Base-by-base conservation (phyloP, 2,113 vertebrate species). In the Piliocolobus tephrosceles region DNA sequence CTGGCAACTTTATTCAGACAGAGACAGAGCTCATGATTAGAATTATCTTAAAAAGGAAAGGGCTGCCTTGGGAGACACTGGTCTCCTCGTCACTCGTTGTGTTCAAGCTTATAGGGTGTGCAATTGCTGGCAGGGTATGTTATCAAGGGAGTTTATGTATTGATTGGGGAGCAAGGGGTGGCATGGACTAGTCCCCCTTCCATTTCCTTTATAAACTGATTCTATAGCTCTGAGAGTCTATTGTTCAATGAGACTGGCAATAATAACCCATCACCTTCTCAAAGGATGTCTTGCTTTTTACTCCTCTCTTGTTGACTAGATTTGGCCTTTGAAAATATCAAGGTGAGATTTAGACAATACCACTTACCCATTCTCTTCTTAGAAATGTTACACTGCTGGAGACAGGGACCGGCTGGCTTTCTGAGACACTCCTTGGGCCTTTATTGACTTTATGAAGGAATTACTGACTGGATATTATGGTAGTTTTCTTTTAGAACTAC, bases 161-260 rank as follows among this genome's bases (percentile, higher is more conserved):
- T 92, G 32, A 91, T 96, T 66, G 50, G 8, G 17, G 38, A 32
- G 16, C 7, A 47, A 27, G 57, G 12, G 3, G 40, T 86, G 11
- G 17, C 91, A 14, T 73, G 25, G 9, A 35, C 47, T 82, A 58
- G 7, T 10, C 38, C 4, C 55, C 14, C 64, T 91, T n/a, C 30
- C 18, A 70, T 94, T 90, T 97, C 58, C 45, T 86, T 90, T 86
- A 22, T 86, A 86, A 64, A 61, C n/a, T 86, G 61, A 81, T 87
- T 87, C 5, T 17, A 32, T 11, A 70, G 13, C 25, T 70, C 50
- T 83, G 57, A 78, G 43, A 83, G 93, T 96, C 43, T 76, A 5
- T 86, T 80, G 18, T 58, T 94, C 68, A 86, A 90, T 90, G 66
- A 70, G 64, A 75, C 30, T 81, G 47, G 38, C 12, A 81, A 4